phyloP scores from a whole-genome alignment of 2,888 invertebrate species.

The Brenthis ino region DNA sequence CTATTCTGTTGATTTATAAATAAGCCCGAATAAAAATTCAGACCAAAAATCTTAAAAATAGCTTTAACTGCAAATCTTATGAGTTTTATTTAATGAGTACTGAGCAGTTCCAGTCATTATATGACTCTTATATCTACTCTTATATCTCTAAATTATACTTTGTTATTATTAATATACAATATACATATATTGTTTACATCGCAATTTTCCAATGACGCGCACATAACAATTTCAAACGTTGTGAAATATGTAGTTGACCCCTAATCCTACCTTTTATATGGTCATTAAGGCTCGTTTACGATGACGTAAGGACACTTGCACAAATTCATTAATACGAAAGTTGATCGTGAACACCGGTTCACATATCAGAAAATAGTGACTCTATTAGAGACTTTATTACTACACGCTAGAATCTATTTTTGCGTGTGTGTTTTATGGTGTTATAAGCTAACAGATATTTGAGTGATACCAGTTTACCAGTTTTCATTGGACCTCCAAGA shows the following conservation, averaged over 20 bases:
- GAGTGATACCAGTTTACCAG: constrained; percentile 37
- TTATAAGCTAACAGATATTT: constrained; percentile 4
- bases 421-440: constrained; percentile 7
- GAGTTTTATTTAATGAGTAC: too few species aligned
- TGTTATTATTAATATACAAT: too few species aligned
- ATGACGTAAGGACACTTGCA: constrained; percentile 44
- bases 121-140: too few species aligned
- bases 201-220: background rate
- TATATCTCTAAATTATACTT: too few species aligned
- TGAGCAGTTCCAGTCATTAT: too few species aligned
- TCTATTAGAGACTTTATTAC: background rate
- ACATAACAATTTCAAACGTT: background rate
- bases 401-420: constrained; percentile 10
- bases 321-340: constrained; percentile 42
- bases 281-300: constrained; percentile 40
- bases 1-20: too few species aligned
- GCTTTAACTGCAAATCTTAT: too few species aligned
- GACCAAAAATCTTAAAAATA: too few species aligned
- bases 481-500: constrained; percentile 37
- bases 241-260: constrained; percentile 20
- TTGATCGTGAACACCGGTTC: constrained; percentile 30
- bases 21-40: too few species aligned
- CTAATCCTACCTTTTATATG: constrained; percentile 30
- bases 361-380: background rate
- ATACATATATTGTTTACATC: too few species aligned